Percentiles rank a stretch among this genome's conserved stretches.
phyloP scores from a whole-genome alignment of 1,140 invertebrate species.

The Metaphire vulgaris region DNA sequence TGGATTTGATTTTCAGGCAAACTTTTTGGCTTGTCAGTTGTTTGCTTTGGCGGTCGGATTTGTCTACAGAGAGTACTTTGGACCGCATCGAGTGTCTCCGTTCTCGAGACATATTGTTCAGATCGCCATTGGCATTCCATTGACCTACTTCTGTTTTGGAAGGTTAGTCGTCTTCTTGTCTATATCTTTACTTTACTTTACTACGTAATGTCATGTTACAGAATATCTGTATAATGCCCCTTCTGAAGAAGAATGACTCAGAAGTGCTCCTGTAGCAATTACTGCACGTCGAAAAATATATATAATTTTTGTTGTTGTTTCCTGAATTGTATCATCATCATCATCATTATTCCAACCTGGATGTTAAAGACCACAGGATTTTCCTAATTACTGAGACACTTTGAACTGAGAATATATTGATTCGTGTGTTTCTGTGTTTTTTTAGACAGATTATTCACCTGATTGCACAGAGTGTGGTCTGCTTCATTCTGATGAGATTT shows the following conservation, averaged over 20 bases:
- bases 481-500: constrained; percentile 42
- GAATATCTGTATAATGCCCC: no score
- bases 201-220: no score
- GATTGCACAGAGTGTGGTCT: constrained; percentile 36
- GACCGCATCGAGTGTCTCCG: constrained; percentile 30
- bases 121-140: constrained; percentile 35
- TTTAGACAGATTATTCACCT: constrained; percentile 33
- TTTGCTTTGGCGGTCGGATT: constrained; percentile 37
- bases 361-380: no score
- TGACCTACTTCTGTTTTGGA: constrained; percentile 46
- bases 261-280: no score
- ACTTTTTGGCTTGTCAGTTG: constrained; percentile 43
- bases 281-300: no score
- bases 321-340: no score
- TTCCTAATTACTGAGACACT: no score
- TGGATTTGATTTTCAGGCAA: constrained; percentile 42
- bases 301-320: no score
- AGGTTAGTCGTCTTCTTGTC: constrained; percentile 36
- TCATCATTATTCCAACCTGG: no score
- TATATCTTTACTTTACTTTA: no score
- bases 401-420: no score
- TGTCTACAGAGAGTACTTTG: constrained; percentile 36
- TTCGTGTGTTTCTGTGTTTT: not conserved
- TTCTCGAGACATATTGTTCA: constrained; percentile 36
- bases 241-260: no score